Base-by-base conservation (phyloP, 2,888 invertebrate genomes). In the Odontocerum albicorne region DNA sequence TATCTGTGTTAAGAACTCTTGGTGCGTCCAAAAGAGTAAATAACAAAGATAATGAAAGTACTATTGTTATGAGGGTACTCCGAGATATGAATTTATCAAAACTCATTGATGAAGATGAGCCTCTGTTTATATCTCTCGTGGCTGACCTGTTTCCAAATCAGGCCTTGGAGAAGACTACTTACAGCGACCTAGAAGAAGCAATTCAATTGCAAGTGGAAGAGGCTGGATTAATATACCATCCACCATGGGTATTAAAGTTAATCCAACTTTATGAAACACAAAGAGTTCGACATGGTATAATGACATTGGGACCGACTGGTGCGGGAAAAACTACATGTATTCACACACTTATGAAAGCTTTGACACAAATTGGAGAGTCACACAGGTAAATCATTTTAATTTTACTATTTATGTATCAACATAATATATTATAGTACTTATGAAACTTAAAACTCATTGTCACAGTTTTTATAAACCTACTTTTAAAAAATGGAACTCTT, bases 61-160 rank as follows among this genome's bases (percentile, higher is more conserved):
- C 94, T 10, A 96, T 95, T 63, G 96, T 97, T 10, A 97, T 97
- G 96, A 79, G 96, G 65, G 96, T 96, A 8, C 75, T 97, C n/a
- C 79, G 96, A 63, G 96, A 97, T 69, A 97, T 97, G 97, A 97
- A 97, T 78, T 79, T 97, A 13, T 96, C 96, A 2, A 97, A 97
- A 73, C 76, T 97, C 45, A 96, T 96, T 63, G 96, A 97, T 67
- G 96, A 97, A 71, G 97, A 97, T 69, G 97, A 97, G 67, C 96
- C 97, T 0, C 79, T 97, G n/a, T 97, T 97, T 69, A 92, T 96
- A 73, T 96, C 96, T 0, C 75, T 97, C 35, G 95, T 97, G 17
- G 90, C 95, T 22, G 97, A 97, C 76, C 75, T 97, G 64, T 97
- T 97, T 73, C 97, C 97, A 1, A 96, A 95, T 72, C 94, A 96